Base-by-base conservation (phyloP, 2,113 vertebrate genomes). In the Tenebrosternarchus preto region DNA sequence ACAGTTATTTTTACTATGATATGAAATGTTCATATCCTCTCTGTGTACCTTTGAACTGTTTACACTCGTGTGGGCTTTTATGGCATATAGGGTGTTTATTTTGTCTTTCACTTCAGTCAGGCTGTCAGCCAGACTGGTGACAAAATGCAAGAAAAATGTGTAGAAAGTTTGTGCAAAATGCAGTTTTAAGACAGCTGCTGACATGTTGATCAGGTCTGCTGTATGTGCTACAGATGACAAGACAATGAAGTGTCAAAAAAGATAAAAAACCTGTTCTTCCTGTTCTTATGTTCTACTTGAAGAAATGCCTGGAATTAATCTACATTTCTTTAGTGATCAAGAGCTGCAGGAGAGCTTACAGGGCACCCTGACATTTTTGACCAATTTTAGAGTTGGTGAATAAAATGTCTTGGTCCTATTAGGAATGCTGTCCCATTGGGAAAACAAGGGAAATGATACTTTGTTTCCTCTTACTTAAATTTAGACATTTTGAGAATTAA, bases 171-270 rank as follows among this genome's bases (percentile, higher is more conserved):
- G 15, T 19, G n/a, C 33, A n/a, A 11, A 6, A 33, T 19, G 22
- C 36, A 36, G 27, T 61, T 55, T 64, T 64, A 55, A 50, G 25
- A 57, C 53, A 25, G 5, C 46, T 72, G 68, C 50, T 63, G 57
- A 73, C 39, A 64, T 19, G n/a, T 46, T 33, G 59, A 64, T 7
- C 11, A 43, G 11, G 39, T 43, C 39, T 43, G 39, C 11, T 5
- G 39, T 9, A 43, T 5, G 39, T n/a, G n/a, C n/a, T n/a, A n/a
- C n/a, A n/a, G n/a, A n/a, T n/a, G n/a, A n/a, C n/a, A n/a, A n/a
- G n/a, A n/a, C n/a, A n/a, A n/a, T n/a, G n/a, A n/a, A n/a, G n/a
- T n/a, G n/a, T n/a, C n/a, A n/a, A n/a, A 43, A 43, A 9, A 68
- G 33, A 67, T 31, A 55, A 39, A 68, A 25, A 67, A 27, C 15